phyloP scores from a whole-genome alignment of 2,888 invertebrate genomes.

The Lycia hirtaria region DNA sequence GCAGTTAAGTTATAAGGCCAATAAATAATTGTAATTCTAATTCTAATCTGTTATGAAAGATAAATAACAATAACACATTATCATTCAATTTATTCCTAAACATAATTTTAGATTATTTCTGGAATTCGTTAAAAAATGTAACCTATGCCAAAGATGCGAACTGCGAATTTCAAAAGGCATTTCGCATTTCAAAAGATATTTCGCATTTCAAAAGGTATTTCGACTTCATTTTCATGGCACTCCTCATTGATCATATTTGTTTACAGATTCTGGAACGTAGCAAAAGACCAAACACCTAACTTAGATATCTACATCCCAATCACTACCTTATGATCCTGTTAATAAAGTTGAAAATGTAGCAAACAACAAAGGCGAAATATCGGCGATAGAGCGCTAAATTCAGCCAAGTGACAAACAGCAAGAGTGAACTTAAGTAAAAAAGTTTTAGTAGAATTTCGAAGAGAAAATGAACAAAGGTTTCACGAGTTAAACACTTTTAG shows the following conservation, averaged over 20 bases:
- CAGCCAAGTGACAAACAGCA: background rate
- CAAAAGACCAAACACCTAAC: background rate
- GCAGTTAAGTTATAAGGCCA: no score
- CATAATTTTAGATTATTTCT: no score
- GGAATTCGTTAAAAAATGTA: no score
- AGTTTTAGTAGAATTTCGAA: background rate
- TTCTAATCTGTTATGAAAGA: no score
- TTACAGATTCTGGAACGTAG: background rate
- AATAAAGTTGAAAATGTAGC: background rate
- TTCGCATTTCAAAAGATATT: no score
- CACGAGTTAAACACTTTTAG: background rate
- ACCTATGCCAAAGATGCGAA: no score
- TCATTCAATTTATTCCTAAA: no score
- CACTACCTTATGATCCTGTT: background rate
- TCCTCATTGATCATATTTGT: background rate
- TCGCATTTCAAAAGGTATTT: no score
- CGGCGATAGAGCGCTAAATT: background rate
- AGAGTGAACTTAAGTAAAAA: background rate
- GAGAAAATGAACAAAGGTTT: background rate
- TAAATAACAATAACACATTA: no score
- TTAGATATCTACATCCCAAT: background rate
- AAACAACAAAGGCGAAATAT: background rate
- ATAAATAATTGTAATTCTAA: no score
- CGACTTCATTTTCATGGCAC: background rate
- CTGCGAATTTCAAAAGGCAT: no score